Conservation (phyloP, 2,888 invertebrate species). For the Agonum fuliginosum region DNA sequence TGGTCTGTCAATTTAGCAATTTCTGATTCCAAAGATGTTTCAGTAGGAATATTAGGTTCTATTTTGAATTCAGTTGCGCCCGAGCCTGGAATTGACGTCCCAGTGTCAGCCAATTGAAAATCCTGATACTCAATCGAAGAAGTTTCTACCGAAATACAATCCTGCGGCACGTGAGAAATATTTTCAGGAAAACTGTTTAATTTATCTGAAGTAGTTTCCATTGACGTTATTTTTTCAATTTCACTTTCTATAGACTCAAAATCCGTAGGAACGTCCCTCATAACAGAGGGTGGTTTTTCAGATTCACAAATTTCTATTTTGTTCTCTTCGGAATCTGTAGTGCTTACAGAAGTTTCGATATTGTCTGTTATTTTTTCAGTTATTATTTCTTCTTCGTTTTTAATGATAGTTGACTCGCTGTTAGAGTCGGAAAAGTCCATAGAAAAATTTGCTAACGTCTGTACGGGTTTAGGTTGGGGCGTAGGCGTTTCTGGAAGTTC, state of each 20-base stretch:
- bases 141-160: slow-evolving; percentile 27
- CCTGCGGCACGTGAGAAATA: slow-evolving; percentile 44
- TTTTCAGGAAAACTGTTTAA: slow-evolving; percentile 59
- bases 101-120: slow-evolving; percentile 44
- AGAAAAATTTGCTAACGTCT: slow-evolving; percentile 68
- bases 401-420: slow-evolving; percentile 56
- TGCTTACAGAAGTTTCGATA: slow-evolving; percentile 20
- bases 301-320: slow-evolving; percentile 38
- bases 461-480: slow-evolving; percentile 69
- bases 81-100: slow-evolving; percentile 29
- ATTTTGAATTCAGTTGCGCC: slow-evolving; percentile 23
- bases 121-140: slow-evolving; percentile 25
- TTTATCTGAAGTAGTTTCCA: slow-evolving; percentile 54
- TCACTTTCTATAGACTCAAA: slow-evolving; percentile 60
- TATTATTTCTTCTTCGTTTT: slow-evolving; percentile 34
- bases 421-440: slow-evolving; percentile 69
- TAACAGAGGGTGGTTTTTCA: background rate
- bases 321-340: slow-evolving; percentile 26
- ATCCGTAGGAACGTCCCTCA: slow-evolving; percentile 31
- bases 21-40: slow-evolving; percentile 66
- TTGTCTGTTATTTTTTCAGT: slow-evolving; percentile 15
- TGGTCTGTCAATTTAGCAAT: slow-evolving; percentile 65
- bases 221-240: slow-evolving; percentile 59
- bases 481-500: slow-evolving; percentile 75
- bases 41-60: slow-evolving; percentile 30